Conservation (phyloP, 2,113 vertebrate species). For the Noturus placidus region DNA sequence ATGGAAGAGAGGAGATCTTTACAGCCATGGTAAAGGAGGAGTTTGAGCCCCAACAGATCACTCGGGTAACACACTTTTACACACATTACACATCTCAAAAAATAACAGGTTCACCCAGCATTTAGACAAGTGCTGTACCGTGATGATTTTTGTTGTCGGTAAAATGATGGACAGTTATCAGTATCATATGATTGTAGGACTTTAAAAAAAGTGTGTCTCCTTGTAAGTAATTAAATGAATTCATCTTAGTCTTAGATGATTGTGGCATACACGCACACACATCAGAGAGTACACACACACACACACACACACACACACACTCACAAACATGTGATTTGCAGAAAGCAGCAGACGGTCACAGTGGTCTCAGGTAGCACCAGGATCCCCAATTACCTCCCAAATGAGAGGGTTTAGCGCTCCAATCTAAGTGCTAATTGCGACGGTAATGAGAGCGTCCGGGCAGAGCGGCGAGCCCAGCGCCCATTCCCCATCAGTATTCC, state of each 20-base stretch:
- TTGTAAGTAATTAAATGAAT: slow-evolving; percentile 37
- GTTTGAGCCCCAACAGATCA: slow-evolving; percentile 72
- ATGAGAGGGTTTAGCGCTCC: slow-evolving; percentile 94
- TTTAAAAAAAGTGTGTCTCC: background rate
- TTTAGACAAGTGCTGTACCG: background rate
- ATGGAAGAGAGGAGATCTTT: slow-evolving; percentile 81
- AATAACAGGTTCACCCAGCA: background rate
- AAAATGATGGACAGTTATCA: background rate
- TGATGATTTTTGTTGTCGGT: background rate
- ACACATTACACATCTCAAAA: background rate
- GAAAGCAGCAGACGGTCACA: slow-evolving; percentile 77
- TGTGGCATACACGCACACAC: background rate
- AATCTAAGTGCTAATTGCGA: slow-evolving; percentile 98
- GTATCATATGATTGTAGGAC: background rate
- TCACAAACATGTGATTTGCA: slow-evolving; percentile 71
- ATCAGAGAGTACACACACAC: background rate
- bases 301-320: slow-evolving; percentile 25
- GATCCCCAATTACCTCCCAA: slow-evolving; percentile 92
- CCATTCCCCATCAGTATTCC: slow-evolving; percentile 88
- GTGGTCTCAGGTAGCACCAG: slow-evolving; percentile 85
- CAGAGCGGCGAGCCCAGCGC: slow-evolving; percentile 83
- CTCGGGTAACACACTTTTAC: slow-evolving; percentile 77
- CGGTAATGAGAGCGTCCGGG: slow-evolving; percentile 95
- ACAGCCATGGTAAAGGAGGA: slow-evolving; percentile 76
- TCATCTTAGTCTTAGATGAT: background rate